Base-by-base conservation (phyloP, 2,888 invertebrate species). In the Orthosia gothica region DNA sequence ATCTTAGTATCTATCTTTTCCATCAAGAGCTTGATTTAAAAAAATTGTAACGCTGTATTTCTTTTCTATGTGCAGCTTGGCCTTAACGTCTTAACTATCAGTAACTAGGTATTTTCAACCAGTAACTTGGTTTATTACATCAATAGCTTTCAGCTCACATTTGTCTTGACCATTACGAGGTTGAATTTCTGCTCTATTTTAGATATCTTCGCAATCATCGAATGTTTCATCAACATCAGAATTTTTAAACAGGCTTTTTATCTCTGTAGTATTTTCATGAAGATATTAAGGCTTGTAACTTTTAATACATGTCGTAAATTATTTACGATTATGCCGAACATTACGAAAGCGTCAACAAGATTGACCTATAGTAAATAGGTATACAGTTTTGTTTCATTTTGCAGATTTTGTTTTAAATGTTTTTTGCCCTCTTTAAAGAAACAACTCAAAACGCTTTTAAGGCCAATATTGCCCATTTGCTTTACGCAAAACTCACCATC, bases 281-380 rank as follows among this genome's bases (percentile, higher is more conserved):
- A 55, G n/a, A 57, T 67, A 61, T 45, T 61, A 45, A 12, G n/a
- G 3, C 50, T 62, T 49, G 32, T n/a, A 55, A 65, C n/a, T 74
- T 69, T 55, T 59, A 59, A 47, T 58, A 81, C n/a, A 54, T 57
- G 58, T 72, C 73, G 61, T 85, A 66, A 87, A 85, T 87, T 11
- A 81, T 82, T 87, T 76, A 86, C 75, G 81, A 74, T 85, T 64
- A 80, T 87, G 18, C 59, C 23, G 40, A 57, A 63, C 61, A 58
- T 72, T 40, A 70, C 9, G 18, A 70, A 45, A 72, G 47, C 26
- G 59, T 70, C 40, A 82, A 81, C 59, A 62, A 69, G 74, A 72
- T 49, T n/a, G 45, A n/a, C 26, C 40, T 45, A 11, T 18, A 32
- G 47, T 78, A 76, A 64, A 67, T 74, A 72, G 80, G 82, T 83